Conservation (phyloP, 2,113 vertebrate species). For the Chamaea fasciata region DNA sequence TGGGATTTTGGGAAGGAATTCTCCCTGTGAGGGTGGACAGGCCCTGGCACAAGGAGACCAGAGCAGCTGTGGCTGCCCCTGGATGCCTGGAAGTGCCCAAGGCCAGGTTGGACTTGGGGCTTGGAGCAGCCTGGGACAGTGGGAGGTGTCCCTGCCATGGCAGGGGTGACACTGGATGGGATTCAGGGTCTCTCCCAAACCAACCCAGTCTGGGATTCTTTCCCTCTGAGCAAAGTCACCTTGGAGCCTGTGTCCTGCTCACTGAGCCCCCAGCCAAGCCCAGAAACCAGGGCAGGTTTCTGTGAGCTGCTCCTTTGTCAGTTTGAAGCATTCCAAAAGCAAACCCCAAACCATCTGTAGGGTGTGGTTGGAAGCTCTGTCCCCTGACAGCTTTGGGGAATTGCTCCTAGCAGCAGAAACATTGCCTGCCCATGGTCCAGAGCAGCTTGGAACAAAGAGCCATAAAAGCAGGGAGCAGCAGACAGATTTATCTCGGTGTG, state of each 20-base stretch:
- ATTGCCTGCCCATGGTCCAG: not conserved
- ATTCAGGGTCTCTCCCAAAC: fast-evolving
- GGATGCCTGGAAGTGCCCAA: not conserved
- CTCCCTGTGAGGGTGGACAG: fast-evolving
- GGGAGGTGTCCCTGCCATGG: not conserved
- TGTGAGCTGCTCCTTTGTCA: not conserved
- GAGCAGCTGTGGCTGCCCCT: not conserved
- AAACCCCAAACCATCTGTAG: not conserved
- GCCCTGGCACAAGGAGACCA: not conserved
- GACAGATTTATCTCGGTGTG: not conserved
- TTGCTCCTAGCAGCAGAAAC: not conserved
- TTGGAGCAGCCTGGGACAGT: not conserved
- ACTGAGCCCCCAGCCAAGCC: not conserved
- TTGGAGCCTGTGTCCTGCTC: not conserved
- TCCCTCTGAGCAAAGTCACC: not conserved
- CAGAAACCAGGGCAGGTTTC: not conserved
- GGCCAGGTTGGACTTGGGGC: not conserved
- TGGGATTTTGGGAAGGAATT: not conserved
- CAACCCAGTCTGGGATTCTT: not conserved
- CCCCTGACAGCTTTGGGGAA: not conserved
- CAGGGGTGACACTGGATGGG: fast-evolving
- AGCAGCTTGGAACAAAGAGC: not conserved
- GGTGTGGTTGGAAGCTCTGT: not conserved
- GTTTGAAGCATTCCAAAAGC: not conserved
- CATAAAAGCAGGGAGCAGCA: not conserved